Conservation (phyloP, 2,113 vertebrate genomes). For the Hymenochirus boettgeri region DNA sequence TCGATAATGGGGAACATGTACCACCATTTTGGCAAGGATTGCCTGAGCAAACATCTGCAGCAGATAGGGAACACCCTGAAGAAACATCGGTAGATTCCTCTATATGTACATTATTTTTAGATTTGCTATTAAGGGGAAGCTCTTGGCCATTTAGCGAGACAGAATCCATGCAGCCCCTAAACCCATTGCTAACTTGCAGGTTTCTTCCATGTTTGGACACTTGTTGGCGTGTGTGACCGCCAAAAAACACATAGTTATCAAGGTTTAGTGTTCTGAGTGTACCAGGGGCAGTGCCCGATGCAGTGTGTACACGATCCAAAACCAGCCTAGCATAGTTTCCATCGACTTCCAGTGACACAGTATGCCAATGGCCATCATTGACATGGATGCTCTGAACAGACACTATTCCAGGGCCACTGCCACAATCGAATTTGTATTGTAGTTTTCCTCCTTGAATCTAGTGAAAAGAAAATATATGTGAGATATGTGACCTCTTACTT, state of each 20-base stretch:
- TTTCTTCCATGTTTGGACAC: conserved; percentile 66
- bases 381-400: conserved; percentile 91
- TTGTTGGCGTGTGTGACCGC: conserved; percentile 82
- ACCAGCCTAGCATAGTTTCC: conserved; percentile 90
- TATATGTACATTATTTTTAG: conserved; percentile 70
- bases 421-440: conserved; percentile 96
- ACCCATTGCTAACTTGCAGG: conserved; percentile 75
- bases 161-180: conserved; percentile 88
- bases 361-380: conserved; percentile 91
- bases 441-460: conserved; percentile 90
- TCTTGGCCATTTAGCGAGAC: conserved; percentile 85
- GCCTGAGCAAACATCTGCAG: conserved; percentile 77
- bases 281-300: conserved; percentile 87
- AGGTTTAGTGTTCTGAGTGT: conserved; percentile 90
- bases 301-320: conserved; percentile 86
- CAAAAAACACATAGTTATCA: conserved; percentile 85
- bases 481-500: too few species aligned
- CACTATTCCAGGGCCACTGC: conserved; percentile 89
- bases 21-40: conserved; percentile 90
- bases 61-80: conserved; percentile 74
- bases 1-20: conserved; percentile 70
- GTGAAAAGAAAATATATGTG: conserved; percentile 16
- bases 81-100: conserved; percentile 84
- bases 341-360: conserved; percentile 82
- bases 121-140: conserved; percentile 77